These are phyloP conservation scores for Harmothoe impar DNA, from an alignment of 2,888 invertebrate species.

Conservation along the genomic window DNA sequence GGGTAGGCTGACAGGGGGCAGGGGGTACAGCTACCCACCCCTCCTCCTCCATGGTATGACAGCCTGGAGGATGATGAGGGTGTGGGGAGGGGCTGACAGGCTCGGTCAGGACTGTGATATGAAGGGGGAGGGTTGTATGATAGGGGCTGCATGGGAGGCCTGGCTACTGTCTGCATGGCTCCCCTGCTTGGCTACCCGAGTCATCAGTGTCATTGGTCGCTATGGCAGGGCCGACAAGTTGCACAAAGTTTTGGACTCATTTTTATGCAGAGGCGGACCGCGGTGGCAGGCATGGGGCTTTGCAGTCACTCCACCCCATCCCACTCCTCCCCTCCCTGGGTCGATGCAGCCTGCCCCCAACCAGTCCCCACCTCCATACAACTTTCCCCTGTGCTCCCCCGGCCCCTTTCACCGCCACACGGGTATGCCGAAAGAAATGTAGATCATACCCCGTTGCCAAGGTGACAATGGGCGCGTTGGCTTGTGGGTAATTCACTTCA, in stretches of 20 bases:
- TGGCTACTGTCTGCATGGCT: not conserved
- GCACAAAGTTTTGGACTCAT: slow-evolving; percentile 49
- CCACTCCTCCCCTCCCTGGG: not conserved
- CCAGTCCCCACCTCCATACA: not conserved
- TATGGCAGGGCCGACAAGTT: slow-evolving; percentile 19
- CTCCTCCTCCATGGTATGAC: not conserved
- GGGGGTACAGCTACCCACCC: not conserved
- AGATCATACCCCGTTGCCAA: slow-evolving; percentile 40
- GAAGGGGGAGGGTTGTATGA: not conserved
- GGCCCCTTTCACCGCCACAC: not conserved
- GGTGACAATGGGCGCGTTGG: slow-evolving; percentile 35
- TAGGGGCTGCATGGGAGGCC: not conserved
- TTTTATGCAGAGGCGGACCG: not conserved
- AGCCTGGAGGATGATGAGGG: not conserved
- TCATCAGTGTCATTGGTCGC: slow-evolving; percentile 23
- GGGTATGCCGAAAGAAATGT: not conserved
- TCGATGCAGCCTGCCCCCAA: not conserved
- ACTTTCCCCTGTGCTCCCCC: not conserved
- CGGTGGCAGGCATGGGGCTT: not conserved
- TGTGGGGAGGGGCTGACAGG: slow-evolving; percentile 26
- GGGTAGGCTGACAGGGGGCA: not conserved
- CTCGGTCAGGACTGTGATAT: not conserved
- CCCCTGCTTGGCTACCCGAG: not conserved
- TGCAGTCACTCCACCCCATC: not conserved
- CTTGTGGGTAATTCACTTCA: slow-evolving; percentile 48